Evolutionary conservation across 2,888 invertebrate species (phyloP).

Genomic region (Esperia sulphurella): DNA sequence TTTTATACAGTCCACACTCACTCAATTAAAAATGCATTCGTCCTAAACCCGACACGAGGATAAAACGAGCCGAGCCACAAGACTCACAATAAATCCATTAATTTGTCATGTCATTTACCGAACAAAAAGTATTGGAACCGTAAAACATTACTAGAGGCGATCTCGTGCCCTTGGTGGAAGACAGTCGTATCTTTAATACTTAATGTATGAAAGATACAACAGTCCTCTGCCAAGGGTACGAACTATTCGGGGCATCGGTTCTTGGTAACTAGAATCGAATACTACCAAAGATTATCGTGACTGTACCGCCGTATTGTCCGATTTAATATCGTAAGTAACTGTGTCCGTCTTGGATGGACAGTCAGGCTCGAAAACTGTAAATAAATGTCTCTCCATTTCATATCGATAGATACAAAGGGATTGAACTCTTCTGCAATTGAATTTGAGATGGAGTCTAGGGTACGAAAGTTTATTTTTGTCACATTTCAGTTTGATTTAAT

Average conservation of each 20-base stretch:
- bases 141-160: constrained; percentile 49
- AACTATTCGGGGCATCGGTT: constrained; percentile 50
- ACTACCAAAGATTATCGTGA: constrained; percentile 64
- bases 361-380: constrained; percentile 28
- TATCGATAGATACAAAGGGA: neutral
- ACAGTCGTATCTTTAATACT: too few species aligned
- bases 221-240: too few species aligned
- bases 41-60: constrained; percentile 66
- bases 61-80: constrained; percentile 65
- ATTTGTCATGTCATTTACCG: constrained; percentile 78
- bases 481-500: too few species aligned
- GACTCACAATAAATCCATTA: constrained; percentile 78
- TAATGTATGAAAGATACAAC: too few species aligned
- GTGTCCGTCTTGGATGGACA: constrained; percentile 39
- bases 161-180: too few species aligned
- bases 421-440: too few species aligned
- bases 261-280: constrained; percentile 64
- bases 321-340: constrained; percentile 66
- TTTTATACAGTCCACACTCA: constrained; percentile 76
- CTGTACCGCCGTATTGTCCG: constrained; percentile 58
- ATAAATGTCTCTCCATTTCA: too few species aligned
- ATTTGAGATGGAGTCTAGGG: too few species aligned
- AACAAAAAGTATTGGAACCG: constrained; percentile 51
- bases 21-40: constrained; percentile 80
- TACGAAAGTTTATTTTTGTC: too few species aligned